Evolutionary conservation across 2,113 vertebrate genomes (phyloP).

Genomic region (Menura novaehollandiae): DNA sequence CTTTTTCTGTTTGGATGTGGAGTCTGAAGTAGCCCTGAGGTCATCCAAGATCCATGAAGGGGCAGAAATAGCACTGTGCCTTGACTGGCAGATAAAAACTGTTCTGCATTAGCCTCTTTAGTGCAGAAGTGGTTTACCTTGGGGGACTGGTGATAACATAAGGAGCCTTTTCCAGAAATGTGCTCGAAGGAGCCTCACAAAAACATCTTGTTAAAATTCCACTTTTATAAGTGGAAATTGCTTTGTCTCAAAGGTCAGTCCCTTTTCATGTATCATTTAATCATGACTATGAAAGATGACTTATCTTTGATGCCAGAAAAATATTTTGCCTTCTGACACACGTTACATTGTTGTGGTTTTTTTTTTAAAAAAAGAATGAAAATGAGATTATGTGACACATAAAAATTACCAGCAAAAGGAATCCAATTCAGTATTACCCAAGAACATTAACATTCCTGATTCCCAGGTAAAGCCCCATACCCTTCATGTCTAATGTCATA

Average conservation of each 20-base stretch:
- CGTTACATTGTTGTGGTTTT: background rate
- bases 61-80: background rate
- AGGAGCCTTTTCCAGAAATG: background rate
- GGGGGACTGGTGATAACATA: background rate
- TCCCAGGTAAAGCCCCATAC: background rate
- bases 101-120: background rate
- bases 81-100: background rate
- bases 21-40: background rate
- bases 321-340: background rate
- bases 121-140: background rate
- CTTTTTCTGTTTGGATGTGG: background rate
- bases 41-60: background rate
- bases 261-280: background rate
- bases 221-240: background rate
- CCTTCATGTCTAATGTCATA: background rate
- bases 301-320: background rate
- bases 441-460: background rate
- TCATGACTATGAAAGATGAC: background rate
- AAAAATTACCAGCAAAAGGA: background rate
- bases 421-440: background rate
- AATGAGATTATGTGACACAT: background rate
- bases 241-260: background rate
- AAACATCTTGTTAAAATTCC: slow-evolving; percentile 8
- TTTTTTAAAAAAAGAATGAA: background rate
- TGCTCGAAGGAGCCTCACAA: background rate